Evolutionary conservation across 2,113 vertebrate genomes (phyloP).

Genomic region (Paradoxurus hermaphroditus): DNA sequence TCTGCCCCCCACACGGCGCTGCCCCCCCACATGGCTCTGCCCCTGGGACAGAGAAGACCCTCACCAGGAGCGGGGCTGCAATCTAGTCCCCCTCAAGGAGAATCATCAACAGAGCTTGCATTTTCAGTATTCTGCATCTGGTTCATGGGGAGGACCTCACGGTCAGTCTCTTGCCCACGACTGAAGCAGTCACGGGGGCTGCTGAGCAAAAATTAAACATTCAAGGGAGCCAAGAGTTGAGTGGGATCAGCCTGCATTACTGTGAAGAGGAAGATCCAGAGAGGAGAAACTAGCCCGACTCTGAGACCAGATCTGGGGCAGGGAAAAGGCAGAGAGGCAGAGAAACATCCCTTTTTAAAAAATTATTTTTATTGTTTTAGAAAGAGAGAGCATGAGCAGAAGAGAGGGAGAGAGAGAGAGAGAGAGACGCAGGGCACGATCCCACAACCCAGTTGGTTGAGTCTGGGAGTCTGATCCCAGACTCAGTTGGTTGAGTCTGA

Average conservation of each 20-base stretch:
- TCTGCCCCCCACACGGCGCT: accelerated
- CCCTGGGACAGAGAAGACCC: neutral
- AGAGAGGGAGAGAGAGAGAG: too few species aligned
- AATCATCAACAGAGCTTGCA: too few species aligned
- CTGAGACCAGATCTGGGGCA: neutral
- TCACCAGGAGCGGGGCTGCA: neutral
- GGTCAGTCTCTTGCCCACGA: neutral
- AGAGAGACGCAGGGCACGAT: too few species aligned
- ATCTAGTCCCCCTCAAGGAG: too few species aligned
- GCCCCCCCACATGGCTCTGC: accelerated
- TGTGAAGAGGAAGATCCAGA: neutral
- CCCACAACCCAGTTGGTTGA: too few species aligned
- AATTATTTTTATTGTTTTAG: too few species aligned
- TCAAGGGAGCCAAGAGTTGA: neutral
- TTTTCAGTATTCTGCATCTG: neutral
- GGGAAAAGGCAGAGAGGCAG: neutral
- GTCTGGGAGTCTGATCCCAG: too few species aligned
- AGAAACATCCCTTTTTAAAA: neutral
- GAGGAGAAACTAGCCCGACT: neutral
- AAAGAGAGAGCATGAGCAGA: too few species aligned
- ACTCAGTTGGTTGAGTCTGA: too few species aligned
- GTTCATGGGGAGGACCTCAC: too few species aligned
- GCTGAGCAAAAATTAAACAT: too few species aligned
- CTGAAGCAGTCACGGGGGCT: neutral
- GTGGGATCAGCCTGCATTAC: accelerated